phyloP scores from a whole-genome alignment of 1,140 invertebrate species.

The Drosophila rhopaloa region DNA sequence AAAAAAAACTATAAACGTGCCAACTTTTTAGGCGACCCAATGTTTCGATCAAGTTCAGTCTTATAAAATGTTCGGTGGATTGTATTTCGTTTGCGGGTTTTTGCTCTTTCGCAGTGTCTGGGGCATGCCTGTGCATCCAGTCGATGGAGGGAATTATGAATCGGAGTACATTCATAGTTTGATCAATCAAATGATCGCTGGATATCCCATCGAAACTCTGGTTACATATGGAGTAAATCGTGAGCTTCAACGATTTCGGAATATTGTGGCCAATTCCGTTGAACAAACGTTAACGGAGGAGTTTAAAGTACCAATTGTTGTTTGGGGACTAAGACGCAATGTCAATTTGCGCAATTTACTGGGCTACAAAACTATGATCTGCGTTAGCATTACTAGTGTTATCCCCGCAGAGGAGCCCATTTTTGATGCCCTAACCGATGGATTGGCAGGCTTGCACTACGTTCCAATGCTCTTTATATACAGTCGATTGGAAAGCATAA shows the following conservation, averaged over 20 bases:
- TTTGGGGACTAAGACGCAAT: constrained; percentile 35
- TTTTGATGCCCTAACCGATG: constrained; percentile 22
- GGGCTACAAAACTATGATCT: constrained; percentile 29
- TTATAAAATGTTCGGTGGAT: constrained; percentile 5
- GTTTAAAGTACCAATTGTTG: constrained; percentile 34
- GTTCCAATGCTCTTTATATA: constrained; percentile 46
- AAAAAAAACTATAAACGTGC: no score
- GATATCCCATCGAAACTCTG: constrained; percentile 10
- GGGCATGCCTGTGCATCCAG: neutral
- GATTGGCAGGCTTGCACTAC: constrained; percentile 39
- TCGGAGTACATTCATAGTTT: constrained; percentile 12
- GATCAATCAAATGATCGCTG: constrained; percentile 14
- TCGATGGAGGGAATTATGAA: neutral
- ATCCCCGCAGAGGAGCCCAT: constrained; percentile 31
- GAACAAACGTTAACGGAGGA: constrained; percentile 44
- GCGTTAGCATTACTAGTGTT: constrained; percentile 33
- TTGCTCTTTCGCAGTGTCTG: neutral
- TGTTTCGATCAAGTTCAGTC: constrained; percentile 8
- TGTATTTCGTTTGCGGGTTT: constrained; percentile 17
- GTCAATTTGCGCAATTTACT: constrained; percentile 10
- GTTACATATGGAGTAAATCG: constrained; percentile 3
- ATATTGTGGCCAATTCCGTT: constrained; percentile 24
- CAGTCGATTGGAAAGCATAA: neutral
- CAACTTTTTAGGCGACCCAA: neutral
- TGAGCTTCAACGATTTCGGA: neutral